Evolutionary conservation across 2,797 vertebrate species (phyloP).

Genomic region (Denticeps clupeoides): DNA sequence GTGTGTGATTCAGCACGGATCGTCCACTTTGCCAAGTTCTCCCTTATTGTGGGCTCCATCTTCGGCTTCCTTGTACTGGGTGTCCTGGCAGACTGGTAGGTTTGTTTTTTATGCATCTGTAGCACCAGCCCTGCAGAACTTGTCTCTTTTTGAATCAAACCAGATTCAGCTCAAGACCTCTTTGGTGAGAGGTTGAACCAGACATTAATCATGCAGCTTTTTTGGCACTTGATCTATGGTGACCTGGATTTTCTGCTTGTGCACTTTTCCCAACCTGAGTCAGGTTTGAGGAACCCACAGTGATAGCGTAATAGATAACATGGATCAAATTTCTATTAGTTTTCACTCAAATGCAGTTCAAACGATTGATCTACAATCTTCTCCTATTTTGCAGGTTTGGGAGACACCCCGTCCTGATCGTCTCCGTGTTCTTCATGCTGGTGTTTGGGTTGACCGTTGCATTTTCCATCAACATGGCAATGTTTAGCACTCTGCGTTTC

Average conservation of each 20-base stretch:
- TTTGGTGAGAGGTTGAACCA: too few relatives aligned
- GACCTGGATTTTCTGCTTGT: too few relatives aligned
- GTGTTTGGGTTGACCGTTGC: slow-evolving; percentile 89
- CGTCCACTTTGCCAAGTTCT: slow-evolving; percentile 97
- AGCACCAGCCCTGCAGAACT: not conserved
- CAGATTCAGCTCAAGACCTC: too few relatives aligned
- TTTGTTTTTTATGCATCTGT: not conserved
- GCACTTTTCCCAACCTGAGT: too few relatives aligned
- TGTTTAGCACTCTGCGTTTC: slow-evolving; percentile 98
- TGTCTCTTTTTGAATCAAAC: not conserved
- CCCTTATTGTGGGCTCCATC: slow-evolving; percentile 90
- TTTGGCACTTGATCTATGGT: too few relatives aligned
- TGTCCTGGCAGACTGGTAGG: slow-evolving; percentile 94
- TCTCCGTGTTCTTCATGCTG: slow-evolving; percentile 83
- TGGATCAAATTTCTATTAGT: not conserved
- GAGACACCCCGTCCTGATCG: slow-evolving; percentile 80
- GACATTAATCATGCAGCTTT: too few relatives aligned
- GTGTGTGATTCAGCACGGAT: slow-evolving; percentile 86
- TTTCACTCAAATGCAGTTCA: too few relatives aligned
- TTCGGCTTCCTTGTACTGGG: slow-evolving; percentile 94
- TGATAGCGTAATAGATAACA: not conserved
- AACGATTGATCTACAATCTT: not conserved
- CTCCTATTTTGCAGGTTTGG: slow-evolving; percentile 67
- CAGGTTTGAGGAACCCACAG: too few relatives aligned
- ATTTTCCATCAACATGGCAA: slow-evolving; percentile 85